Conservation (phyloP, 1,140 invertebrate genomes). For the Drosophila ohnishii region DNA sequence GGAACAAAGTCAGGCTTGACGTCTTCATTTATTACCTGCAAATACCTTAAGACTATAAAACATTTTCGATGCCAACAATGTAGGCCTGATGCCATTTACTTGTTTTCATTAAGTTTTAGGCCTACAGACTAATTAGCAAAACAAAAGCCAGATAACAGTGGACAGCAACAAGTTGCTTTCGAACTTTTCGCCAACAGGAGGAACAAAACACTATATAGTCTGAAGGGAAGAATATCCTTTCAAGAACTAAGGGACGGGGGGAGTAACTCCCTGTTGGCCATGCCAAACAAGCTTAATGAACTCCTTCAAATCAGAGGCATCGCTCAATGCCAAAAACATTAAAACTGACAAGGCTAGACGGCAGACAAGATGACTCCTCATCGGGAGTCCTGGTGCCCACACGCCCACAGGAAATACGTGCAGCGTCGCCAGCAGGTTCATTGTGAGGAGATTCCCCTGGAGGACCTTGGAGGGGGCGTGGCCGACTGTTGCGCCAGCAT, state of each 20-base stretch:
- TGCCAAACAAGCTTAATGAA: slow-evolving; percentile 73
- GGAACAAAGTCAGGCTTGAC: background rate
- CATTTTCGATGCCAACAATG: background rate
- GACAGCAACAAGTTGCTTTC: slow-evolving; percentile 14
- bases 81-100: background rate
- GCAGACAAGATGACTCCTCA: slow-evolving; percentile 14
- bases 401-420: slow-evolving; percentile 39
- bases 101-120: slow-evolving; percentile 4
- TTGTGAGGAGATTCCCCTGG: slow-evolving; percentile 37
- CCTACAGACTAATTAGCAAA: slow-evolving; percentile 23
- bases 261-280: slow-evolving; percentile 34
- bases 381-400: slow-evolving; percentile 14
- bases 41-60: background rate
- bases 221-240: background rate
- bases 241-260: background rate
- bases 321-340: slow-evolving; percentile 77
- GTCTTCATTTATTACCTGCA: background rate
- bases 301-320: slow-evolving; percentile 77
- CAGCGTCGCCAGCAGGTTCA: slow-evolving; percentile 57
- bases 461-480: slow-evolving; percentile 50
- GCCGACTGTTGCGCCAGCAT: slow-evolving; percentile 66
- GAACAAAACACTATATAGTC: background rate
- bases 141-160: slow-evolving; percentile 20
- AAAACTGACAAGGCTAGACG: slow-evolving; percentile 63
- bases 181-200: slow-evolving; percentile 13